Conservation (phyloP, 2,797 vertebrate species). For the Gymnothorax reevesii region DNA sequence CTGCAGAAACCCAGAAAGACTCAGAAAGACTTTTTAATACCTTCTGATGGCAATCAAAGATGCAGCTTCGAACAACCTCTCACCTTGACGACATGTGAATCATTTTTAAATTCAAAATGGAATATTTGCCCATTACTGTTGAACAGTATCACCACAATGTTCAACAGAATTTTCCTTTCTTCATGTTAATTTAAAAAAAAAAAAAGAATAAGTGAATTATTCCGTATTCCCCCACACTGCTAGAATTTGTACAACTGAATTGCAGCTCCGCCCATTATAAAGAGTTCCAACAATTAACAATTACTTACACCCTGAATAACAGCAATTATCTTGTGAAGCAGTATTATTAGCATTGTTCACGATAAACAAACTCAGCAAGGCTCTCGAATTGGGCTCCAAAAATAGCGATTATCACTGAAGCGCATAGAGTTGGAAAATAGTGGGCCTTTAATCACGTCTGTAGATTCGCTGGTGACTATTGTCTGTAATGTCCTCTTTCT, state of each 20-base stretch:
- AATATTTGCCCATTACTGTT: neutral
- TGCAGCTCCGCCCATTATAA: neutral
- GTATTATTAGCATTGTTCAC: neutral
- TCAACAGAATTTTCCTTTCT: neutral
- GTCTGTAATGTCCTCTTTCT: neutral
- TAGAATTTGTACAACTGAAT: neutral
- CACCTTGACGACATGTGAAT: neutral
- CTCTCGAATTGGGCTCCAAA: neutral
- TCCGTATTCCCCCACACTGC: neutral
- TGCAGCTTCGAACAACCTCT: neutral
- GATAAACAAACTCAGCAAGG: neutral
- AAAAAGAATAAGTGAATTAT: neutral
- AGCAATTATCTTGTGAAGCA: neutral
- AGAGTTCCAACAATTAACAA: neutral
- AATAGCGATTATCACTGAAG: neutral
- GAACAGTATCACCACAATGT: neutral
- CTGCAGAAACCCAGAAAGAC: neutral
- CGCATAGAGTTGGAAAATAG: neutral
- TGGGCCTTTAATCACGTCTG: neutral
- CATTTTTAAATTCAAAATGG: neutral
- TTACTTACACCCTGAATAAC: neutral
- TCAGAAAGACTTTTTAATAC: too few species aligned
- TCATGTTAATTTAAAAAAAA: neutral
- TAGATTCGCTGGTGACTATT: neutral
- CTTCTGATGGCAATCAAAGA: neutral